phyloP scores from a whole-genome alignment of 2,888 invertebrate genomes.

The Conomelus anceps region DNA sequence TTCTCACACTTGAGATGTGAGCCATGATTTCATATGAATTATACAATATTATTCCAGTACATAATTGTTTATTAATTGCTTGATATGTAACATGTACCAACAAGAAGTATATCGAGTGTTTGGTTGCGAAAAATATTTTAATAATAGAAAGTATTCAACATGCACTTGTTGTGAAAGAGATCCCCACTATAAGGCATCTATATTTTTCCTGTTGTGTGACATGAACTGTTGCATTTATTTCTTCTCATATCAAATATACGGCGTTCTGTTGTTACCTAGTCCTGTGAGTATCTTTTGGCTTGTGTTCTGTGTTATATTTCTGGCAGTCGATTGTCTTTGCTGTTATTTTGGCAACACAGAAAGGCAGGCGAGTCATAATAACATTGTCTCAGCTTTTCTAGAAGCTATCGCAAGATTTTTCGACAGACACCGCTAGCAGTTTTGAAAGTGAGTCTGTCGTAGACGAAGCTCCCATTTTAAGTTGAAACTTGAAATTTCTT shows the following conservation, averaged over 20 bases:
- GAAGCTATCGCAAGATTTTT: background rate
- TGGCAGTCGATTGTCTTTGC: background rate
- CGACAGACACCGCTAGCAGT: background rate
- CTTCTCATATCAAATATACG: background rate
- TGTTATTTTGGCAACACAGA: background rate
- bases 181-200: background rate
- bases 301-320: background rate
- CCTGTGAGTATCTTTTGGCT: background rate
- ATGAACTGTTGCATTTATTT: background rate
- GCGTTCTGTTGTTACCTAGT: background rate
- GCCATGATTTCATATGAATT: too few relatives aligned
- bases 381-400: background rate
- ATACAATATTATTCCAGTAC: too few relatives aligned
- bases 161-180: too few relatives aligned
- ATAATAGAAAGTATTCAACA: too few relatives aligned
- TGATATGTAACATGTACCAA: too few relatives aligned
- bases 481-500: background rate
- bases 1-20: too few relatives aligned
- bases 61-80: too few relatives aligned
- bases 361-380: background rate
- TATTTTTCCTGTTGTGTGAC: background rate
- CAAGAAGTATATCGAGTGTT: too few relatives aligned
- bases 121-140: too few relatives aligned
- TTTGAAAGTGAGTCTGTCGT: background rate
- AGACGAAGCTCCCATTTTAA: background rate